Evolutionary conservation across 2,797 vertebrate species (phyloP), one percentile per base, ranked within the genome.

Genomic region (Sebastes kiyomatsui): DNA sequence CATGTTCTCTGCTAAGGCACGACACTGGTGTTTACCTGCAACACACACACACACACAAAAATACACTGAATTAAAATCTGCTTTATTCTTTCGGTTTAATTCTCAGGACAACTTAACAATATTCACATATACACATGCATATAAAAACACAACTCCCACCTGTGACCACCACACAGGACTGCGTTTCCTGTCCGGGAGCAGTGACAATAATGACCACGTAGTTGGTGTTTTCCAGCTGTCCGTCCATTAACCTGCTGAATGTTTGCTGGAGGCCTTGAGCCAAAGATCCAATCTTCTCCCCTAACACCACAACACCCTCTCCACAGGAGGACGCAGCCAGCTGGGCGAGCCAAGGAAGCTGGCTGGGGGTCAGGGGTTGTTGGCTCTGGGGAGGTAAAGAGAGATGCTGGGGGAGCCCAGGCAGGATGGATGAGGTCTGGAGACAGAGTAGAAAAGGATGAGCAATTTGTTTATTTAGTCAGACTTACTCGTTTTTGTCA

Each of bases 281-380:
- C 94, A 99, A 91, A 28, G 97, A 98, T 89, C 92, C 93, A 3
- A 93, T 68, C 72, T 94, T 91, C 56, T 97, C 97, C 83, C 97
- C 98, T 1, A 99, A 94, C 82, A 99, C 96, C 28, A 97, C 94
- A 54, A 99, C 97, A 0, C 96, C 96, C 55, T 98, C 97, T 0
- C 97, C 98, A 12, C 97, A 98, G 74, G 99, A 99, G 13, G 97
- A 99, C 4, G 98, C 97, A 2, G 99, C 98, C 32, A 99, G 93
- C 74, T 98, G 97, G 0, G 98, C 97, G 38, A 99, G 94, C 99
- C 99, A 99, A 62, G 99, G 98, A 5, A 99, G 97, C 93, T 99
- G 98, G 14, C 96, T 96, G 0, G 97, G 95, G 4, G 96, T 97
- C 83, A 99, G 96, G 0, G 97, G 94, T 70, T 94, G 95, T 67